Conservation (phyloP, 2,888 invertebrate species). For the Caenorhabditis imperialis region DNA sequence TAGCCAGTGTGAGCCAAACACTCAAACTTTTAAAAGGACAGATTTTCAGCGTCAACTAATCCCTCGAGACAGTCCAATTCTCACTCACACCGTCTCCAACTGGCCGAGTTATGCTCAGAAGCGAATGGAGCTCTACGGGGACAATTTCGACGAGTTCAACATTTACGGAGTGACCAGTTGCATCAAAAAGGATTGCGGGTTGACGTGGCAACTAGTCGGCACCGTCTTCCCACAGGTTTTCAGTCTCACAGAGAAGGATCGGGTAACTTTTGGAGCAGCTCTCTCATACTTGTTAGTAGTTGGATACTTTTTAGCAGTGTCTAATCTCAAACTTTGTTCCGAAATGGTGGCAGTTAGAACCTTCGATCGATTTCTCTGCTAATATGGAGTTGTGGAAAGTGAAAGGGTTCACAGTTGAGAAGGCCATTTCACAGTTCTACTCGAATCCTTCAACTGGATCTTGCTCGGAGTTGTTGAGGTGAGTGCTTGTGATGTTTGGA, state of each 20-base stretch:
- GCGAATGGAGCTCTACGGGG: background rate
- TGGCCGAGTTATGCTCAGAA: slow-evolving; percentile 1
- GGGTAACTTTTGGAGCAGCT: too few relatives aligned
- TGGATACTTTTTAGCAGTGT: background rate
- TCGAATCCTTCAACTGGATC: too few relatives aligned
- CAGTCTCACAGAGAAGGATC: background rate
- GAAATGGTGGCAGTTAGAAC: slow-evolving; percentile 27
- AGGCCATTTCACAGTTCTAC: too few relatives aligned
- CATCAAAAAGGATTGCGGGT: slow-evolving; percentile 2
- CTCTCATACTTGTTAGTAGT: too few relatives aligned
- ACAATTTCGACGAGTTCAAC: background rate
- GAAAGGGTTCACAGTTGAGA: too few relatives aligned
- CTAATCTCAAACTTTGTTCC: slow-evolving; percentile 19
- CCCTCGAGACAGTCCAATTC: slow-evolving; percentile 2
- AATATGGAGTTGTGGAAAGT: too few relatives aligned
- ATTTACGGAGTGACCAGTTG: slow-evolving; percentile 2
- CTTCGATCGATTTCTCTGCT: slow-evolving; percentile 1
- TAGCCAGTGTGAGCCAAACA: too few relatives aligned
- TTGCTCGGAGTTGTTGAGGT: too few relatives aligned
- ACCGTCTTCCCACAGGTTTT: slow-evolving; percentile 4
- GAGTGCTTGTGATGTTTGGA: too few relatives aligned
- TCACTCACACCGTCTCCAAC: background rate
- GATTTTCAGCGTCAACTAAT: slow-evolving; percentile 7
- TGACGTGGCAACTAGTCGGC: background rate
- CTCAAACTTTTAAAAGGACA: too few relatives aligned